Conservation (phyloP, 2,888 invertebrate genomes). For the Gibbula magus region DNA sequence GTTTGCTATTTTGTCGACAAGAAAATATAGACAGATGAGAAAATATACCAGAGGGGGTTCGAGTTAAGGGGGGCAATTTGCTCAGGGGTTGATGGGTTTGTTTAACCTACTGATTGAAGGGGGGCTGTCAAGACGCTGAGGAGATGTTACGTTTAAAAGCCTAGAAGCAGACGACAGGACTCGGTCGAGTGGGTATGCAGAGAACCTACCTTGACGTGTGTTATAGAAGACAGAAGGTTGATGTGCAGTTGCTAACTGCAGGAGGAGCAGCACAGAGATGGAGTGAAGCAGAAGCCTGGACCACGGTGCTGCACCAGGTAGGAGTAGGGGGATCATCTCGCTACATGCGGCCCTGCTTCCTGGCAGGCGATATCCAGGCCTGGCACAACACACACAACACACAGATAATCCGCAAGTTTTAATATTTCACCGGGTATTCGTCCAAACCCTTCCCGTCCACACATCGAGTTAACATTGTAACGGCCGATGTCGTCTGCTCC, state of each 20-base stretch:
- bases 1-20: not conserved
- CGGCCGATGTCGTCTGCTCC: conserved; percentile 16
- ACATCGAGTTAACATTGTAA: conserved; percentile 14
- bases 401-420: conserved; percentile 10
- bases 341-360: not conserved
- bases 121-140: not conserved
- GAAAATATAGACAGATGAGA: conserved; percentile 21
- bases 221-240: conserved; percentile 7
- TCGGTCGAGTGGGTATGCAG: not conserved
- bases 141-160: not conserved
- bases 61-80: not conserved
- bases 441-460: not conserved
- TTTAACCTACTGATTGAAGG: not conserved
- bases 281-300: not conserved
- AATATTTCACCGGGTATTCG: not conserved
- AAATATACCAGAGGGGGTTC: conserved; percentile 2
- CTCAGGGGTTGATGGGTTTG: not conserved
- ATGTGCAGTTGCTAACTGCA: not conserved
- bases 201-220: conserved; percentile 8
- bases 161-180: conserved; percentile 10
- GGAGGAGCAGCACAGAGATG: not conserved
- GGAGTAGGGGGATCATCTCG: not conserved
- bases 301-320: not conserved
- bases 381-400: not conserved
- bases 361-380: not conserved